Percentiles rank a stretch among this genome's conserved stretches.
Conservation (phyloP, 2,113 vertebrate species). For the Nematolebias whitei region DNA sequence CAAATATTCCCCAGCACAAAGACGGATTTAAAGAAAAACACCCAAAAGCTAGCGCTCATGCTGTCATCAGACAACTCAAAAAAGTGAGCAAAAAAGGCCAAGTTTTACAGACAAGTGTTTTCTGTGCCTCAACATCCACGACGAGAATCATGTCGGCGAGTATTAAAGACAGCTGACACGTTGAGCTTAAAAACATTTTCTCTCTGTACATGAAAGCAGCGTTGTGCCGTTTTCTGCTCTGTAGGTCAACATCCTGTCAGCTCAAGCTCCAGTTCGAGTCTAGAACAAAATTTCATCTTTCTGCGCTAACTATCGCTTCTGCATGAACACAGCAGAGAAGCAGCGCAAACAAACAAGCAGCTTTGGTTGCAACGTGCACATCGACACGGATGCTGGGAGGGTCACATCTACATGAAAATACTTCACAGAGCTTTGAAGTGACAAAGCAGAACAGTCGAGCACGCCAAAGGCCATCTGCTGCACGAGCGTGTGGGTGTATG, state of each 20-base stretch:
- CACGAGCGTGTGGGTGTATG: constrained; percentile 7
- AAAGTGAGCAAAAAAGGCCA: neutral
- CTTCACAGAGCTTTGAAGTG: constrained; percentile 73
- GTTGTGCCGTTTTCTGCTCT: constrained; percentile 16
- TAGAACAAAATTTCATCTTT: constrained; percentile 50
- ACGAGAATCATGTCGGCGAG: neutral
- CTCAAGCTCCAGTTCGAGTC: neutral
- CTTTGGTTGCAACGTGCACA: constrained; percentile 58
- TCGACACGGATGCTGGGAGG: constrained; percentile 46
- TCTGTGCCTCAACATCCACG: constrained; percentile 1
- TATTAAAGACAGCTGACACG: constrained; percentile 9
- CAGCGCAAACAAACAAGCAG: constrained; percentile 55
- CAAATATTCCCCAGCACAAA: neutral
- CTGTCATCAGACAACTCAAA: neutral
- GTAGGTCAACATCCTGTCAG: constrained; percentile 22
- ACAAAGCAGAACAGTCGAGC: constrained; percentile 64
- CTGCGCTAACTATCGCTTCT: constrained; percentile 33
- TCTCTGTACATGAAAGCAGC: neutral
- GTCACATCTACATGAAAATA: constrained; percentile 66
- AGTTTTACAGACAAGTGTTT: neutral
- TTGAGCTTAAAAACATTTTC: constrained; percentile 6
- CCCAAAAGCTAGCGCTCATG: constrained; percentile 1
- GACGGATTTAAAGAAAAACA: neutral
- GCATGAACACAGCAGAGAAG: constrained; percentile 55
- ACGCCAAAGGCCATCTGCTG: constrained; percentile 74